Evolutionary conservation across 2,113 vertebrate genomes (phyloP), one percentile per base, ranked within the genome.

Genomic region (Lucifuga dentata): DNA sequence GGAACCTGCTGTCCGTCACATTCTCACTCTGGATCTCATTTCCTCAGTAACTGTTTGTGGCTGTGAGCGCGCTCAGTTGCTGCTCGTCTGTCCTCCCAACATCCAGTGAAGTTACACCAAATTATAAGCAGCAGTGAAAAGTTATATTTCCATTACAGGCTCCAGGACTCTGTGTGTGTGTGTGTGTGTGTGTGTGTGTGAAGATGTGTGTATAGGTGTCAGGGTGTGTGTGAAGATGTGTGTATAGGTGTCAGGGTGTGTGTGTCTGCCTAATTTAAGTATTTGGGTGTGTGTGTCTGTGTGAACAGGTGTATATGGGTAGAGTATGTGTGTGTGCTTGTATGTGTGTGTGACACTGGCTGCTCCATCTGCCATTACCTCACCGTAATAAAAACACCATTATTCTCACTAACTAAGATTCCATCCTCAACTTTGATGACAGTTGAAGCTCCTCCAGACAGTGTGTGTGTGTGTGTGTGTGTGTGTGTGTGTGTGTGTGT

Each of bases 381-480:
- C 88, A 89, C 61, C 83, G 74, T 63, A 89, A 86, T 84, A 87
- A 88, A 52, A 85, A 64, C 77, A 56, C 58, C 75, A 78, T 83
- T 83, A 77, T 71, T 81, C 70, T 77, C 44, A 23, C 73, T 61
- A 83, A 84, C 50, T 60, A 67, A 65, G 83, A 89, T 80, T 80
- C 58, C 74, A 85, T 79, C 65, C 66, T 78, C 49, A 32, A 63
- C 45, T 74, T 64, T 76, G 69, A 68, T 76, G 80, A 81, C 55
- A 78, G 62, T 72, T 17, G 58, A 49, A 62, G 73, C 49, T 72
- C 38, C 66, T 73, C 59, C 67, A 63, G 76, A 56, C 0, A 57
- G 21, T 38, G 53, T 49, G 53, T 40, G 46, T 44, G 62, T 53
- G 45, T 44, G 52, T 39, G 51, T 53, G 55, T 29, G 40, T 41